A percentile compares a stretch with the other conserved stretches of the same genome.
phyloP scores from a whole-genome alignment of 2,888 invertebrate genomes.

The Torymus aiolomorphi region DNA sequence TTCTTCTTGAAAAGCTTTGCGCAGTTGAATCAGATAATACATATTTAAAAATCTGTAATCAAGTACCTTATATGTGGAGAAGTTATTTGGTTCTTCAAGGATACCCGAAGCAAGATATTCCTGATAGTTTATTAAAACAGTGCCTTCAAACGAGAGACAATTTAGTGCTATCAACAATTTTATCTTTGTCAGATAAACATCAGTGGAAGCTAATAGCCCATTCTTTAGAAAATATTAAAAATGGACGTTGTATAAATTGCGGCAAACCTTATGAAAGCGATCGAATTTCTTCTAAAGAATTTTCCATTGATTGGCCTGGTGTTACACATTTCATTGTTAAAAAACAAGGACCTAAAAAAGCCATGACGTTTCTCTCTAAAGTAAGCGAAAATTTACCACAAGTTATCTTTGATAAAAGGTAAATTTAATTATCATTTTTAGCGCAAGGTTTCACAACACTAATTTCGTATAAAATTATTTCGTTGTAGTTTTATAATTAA shows the following conservation, averaged over 20 bases:
- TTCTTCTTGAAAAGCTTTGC: constrained; percentile 78
- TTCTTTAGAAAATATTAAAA: constrained; percentile 78
- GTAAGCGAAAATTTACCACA: constrained; percentile 78
- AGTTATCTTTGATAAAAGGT: constrained; percentile 80
- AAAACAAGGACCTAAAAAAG: constrained; percentile 79
- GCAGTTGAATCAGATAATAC: constrained; percentile 75
- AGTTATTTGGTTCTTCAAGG: constrained; percentile 77
- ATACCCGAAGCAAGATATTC: constrained; percentile 34
- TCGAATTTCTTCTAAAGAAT: constrained; percentile 73
- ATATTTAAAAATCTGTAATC: constrained; percentile 78
- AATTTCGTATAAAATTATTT: background rate
- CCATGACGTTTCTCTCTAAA: constrained; percentile 78
- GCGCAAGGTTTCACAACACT: too few species aligned
- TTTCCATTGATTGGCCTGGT: constrained; percentile 80
- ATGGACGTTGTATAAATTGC: constrained; percentile 81
- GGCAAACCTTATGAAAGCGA: constrained; percentile 71
- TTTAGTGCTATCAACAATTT: constrained; percentile 77
- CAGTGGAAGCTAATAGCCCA: constrained; percentile 79
- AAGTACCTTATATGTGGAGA: constrained; percentile 81
- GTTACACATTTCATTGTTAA: constrained; percentile 80
- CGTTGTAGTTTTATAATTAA: constrained; percentile 9
- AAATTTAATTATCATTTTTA: constrained; percentile 60
- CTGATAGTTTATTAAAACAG: constrained; percentile 78
- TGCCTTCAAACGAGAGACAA: constrained; percentile 81
- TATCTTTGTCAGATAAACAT: constrained; percentile 78